Percentiles rank a stretch among this genome's conserved stretches.
Conservation (phyloP, 2,888 invertebrate species). For the Alentia gelatinosa region DNA sequence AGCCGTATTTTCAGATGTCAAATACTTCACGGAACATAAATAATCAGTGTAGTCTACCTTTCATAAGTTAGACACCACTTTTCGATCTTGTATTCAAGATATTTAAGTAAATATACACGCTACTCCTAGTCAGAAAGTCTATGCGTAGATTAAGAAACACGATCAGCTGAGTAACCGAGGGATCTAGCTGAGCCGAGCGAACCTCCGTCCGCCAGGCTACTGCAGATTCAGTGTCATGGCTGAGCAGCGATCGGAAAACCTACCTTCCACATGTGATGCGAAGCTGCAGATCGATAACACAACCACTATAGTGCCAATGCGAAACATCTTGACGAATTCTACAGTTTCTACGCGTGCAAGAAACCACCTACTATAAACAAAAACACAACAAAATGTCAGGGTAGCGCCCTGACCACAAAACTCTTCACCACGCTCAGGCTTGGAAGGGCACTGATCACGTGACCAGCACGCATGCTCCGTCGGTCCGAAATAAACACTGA, state of each 20-base stretch:
- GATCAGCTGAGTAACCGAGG: slow-evolving; percentile 1
- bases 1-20: no score
- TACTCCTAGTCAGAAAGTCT: no score
- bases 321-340: slow-evolving; percentile 39
- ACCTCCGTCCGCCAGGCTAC: no score
- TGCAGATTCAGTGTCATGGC: neutral
- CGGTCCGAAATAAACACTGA: neutral
- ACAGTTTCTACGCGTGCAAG: slow-evolving; percentile 35
- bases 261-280: slow-evolving; percentile 28
- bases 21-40: no score
- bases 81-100: no score
- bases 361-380: slow-evolving; percentile 27
- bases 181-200: neutral
- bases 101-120: no score
- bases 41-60: no score
- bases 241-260: neutral
- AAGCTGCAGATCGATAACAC: slow-evolving; percentile 46
- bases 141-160: neutral
- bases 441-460: slow-evolving; percentile 42
- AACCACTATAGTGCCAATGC: slow-evolving; percentile 43
- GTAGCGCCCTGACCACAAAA: neutral
- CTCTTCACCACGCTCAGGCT: neutral
- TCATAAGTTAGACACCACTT: no score
- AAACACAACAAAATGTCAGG: slow-evolving; percentile 42
- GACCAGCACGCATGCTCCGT: neutral